A percentile compares a stretch with the other conserved stretches of the same genome.
Conservation (phyloP, 2,113 vertebrate genomes). For the Phodopus roborovskii region DNA sequence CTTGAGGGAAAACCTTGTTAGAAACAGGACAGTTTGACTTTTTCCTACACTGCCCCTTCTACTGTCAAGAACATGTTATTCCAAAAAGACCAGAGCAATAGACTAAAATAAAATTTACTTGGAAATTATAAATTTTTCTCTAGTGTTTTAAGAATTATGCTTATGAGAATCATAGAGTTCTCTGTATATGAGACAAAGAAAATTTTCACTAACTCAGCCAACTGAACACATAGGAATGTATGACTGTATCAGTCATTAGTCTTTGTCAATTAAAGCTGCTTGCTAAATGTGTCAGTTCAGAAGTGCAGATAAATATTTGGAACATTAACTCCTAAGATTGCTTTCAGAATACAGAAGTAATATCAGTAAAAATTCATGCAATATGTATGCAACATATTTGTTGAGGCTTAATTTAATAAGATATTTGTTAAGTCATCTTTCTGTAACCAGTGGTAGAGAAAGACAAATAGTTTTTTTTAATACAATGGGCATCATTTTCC, state of each 20-base stretch:
- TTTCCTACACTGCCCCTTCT: background rate
- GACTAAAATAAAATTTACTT: conserved; percentile 13
- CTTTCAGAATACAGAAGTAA: conserved; percentile 4
- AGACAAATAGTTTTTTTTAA: background rate
- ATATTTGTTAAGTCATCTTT: background rate
- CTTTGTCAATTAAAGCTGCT: conserved; percentile 60
- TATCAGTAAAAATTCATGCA: background rate
- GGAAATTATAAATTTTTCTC: background rate
- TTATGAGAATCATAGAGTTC: background rate
- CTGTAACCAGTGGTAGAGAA: background rate
- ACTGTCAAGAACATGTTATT: background rate
- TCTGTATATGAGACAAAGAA: background rate
- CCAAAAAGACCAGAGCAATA: background rate
- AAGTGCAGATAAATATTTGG: background rate
- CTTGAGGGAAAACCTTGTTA: conserved; percentile 74
- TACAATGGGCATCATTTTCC: background rate
- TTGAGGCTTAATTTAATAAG: conserved; percentile 33
- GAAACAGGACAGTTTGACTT: conserved; percentile 50
- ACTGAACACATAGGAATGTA: background rate
- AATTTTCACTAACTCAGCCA: conserved; percentile 26
- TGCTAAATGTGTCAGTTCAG: conserved; percentile 26
- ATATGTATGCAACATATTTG: background rate
- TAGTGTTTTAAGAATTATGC: conserved; percentile 44
- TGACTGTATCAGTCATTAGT: background rate
- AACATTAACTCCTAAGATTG: conserved; percentile 2